Base-by-base conservation (phyloP, 2,797 vertebrate genomes). In the Typhlichthys subterraneus region DNA sequence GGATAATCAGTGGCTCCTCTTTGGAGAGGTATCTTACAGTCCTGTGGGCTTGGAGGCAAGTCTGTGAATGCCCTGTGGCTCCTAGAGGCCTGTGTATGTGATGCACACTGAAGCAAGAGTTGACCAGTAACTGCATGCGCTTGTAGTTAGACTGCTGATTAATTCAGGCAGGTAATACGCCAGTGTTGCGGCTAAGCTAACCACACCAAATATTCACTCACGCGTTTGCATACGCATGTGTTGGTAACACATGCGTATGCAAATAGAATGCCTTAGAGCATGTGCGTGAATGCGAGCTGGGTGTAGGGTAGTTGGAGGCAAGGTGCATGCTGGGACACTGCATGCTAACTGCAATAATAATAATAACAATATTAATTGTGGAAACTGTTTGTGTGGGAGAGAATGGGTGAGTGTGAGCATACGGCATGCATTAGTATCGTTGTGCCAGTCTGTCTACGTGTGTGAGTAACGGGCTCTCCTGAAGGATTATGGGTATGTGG, bases 401-500 rank as follows among this genome's bases (percentile, higher is more conserved):
- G 33, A 45, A n/a, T 52, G 49, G 3, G 42, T 64, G 46, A 49
- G 54, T 9, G 14, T 67, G 23, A 53, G 33, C n/a, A n/a, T 45
- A 45, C 8, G 10, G 23, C 29, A 23, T 46, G 5, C 11, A 46
- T 45, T 45, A 49, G 13, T 17, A 42, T 52, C 23, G 51, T 17
- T 68, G 48, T 57, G 55, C 65, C 23, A 48, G 56, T 53, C 59
- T 68, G 53, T 69, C 45, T 68, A 48, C 60, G 67, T 65, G 63
- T 50, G 74, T 2, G 58, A 60, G 74, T 53, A 67, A 70, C 50
- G 47, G 46, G 79, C 66, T 70, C 76, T 83, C 78, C 79, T 88
- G 80, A 63, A 61, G 86, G 90, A 92, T 92, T 90, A 92, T 62
- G 72, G 59, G 69, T 61, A 75, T 85, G 70, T 78, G 85, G 89